These are phyloP conservation scores for Sturmia bella DNA, from an alignment of 2,888 invertebrate genomes.

Conservation along the genomic window DNA sequence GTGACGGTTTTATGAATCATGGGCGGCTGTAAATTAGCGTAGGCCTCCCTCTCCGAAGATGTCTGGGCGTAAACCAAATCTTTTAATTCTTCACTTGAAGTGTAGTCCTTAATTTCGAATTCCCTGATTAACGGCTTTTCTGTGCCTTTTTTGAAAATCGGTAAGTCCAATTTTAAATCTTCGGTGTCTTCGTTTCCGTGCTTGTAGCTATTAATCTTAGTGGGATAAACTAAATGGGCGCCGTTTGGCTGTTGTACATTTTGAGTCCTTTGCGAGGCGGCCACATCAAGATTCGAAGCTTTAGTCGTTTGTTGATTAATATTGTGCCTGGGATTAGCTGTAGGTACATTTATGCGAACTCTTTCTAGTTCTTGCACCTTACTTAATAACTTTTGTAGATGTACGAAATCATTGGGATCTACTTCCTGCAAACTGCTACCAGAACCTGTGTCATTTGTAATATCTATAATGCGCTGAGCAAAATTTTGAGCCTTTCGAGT, in stretches of 20 bases:
- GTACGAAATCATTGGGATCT: constrained; percentile 83
- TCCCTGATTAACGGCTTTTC: constrained; percentile 13
- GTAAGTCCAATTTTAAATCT: constrained; percentile 72
- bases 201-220: constrained; percentile 64
- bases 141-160: constrained; percentile 68
- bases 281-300: constrained; percentile 73
- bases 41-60: constrained; percentile 73
- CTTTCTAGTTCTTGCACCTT: constrained; percentile 81
- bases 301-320: constrained; percentile 56
- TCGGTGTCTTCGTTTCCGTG: constrained; percentile 36
- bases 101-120: constrained; percentile 41
- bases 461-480: constrained; percentile 74
- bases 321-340: constrained; percentile 59
- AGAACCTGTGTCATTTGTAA: constrained; percentile 75
- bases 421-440: constrained; percentile 75
- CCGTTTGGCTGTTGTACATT: constrained; percentile 75
- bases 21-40: constrained; percentile 75
- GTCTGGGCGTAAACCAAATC: constrained; percentile 71
- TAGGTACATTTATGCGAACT: constrained; percentile 74
- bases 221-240: constrained; percentile 76
- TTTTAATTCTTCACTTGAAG: constrained; percentile 77
- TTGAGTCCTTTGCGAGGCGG: constrained; percentile 76
- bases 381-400: constrained; percentile 82
- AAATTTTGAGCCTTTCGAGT: constrained; percentile 68
- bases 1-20: constrained; percentile 75